These are phyloP conservation scores for Melospiza melodia DNA, from an alignment of 2,113 vertebrate genomes.

Conservation along the genomic window DNA sequence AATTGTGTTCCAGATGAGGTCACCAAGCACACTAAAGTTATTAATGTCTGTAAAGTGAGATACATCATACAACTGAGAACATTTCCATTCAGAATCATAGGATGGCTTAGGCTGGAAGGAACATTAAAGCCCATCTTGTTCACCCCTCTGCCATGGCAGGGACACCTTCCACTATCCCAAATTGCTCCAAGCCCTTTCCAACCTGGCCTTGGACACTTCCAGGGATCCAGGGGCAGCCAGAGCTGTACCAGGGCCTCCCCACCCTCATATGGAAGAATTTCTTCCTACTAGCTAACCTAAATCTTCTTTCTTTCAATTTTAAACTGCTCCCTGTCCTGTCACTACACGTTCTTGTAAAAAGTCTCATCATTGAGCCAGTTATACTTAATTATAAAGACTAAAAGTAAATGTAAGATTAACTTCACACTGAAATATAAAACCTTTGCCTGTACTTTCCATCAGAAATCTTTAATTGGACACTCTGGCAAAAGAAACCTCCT, in stretches of 20 bases:
- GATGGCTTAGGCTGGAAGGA: background rate
- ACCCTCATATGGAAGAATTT: background rate
- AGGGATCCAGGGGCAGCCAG: background rate
- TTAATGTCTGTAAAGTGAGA: background rate
- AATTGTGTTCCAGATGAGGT: background rate
- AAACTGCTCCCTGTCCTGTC: background rate
- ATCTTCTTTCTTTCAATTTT: background rate
- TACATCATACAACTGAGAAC: background rate
- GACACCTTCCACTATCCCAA: background rate
- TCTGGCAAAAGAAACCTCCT: background rate
- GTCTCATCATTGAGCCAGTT: background rate
- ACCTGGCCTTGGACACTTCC: background rate
- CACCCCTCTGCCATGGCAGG: background rate
- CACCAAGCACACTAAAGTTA: background rate
- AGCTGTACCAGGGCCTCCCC: background rate
- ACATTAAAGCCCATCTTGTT: background rate
- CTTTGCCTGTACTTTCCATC: background rate
- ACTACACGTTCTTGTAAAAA: background rate
- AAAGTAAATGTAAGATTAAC: background rate
- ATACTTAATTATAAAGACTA: background rate
- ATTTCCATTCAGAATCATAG: background rate
- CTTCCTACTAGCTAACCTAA: background rate
- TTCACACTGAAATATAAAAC: background rate
- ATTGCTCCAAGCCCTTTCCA: rapidly evolving
- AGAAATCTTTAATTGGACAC: background rate